These are phyloP conservation scores for Cheilosia impressa DNA, from an alignment of 2,888 invertebrate species.

Conservation along the genomic window DNA sequence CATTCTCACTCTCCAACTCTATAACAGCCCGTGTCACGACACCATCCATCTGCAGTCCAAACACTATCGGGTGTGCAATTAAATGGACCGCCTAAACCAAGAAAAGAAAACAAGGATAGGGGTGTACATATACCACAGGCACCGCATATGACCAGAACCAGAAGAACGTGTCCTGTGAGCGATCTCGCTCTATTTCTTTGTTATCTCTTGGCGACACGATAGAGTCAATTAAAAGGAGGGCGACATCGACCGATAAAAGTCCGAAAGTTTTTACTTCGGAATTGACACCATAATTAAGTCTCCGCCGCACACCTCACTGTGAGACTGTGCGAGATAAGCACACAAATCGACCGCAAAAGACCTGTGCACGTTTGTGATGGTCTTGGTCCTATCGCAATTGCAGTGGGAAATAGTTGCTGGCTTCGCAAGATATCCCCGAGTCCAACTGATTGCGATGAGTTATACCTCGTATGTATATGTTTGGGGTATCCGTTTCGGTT, in stretches of 20 bases:
- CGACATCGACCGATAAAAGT: conserved; percentile 73
- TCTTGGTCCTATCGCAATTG: conserved; percentile 44
- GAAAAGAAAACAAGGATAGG: conserved; percentile 41
- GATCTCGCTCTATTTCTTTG: conserved; percentile 47
- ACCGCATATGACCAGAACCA: conserved; percentile 26
- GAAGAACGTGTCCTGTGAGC: conserved; percentile 50
- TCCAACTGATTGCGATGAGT: conserved; percentile 73
- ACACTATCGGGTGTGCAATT: conserved; percentile 56
- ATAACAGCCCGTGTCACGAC: conserved; percentile 17
- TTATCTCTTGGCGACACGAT: conserved; percentile 71
- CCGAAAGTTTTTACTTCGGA: conserved; percentile 72
- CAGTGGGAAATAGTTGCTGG: conserved; percentile 67
- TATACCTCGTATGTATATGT: conserved; percentile 12
- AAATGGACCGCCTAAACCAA: conserved; percentile 43
- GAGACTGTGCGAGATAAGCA: neutral
- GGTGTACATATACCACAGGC: conserved; percentile 20
- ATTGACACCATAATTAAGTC: conserved; percentile 75
- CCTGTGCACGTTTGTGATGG: neutral
- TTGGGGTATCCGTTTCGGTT: neutral
- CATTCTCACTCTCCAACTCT: conserved; percentile 11
- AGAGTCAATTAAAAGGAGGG: conserved; percentile 73
- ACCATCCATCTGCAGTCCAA: conserved; percentile 15
- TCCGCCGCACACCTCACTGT: conserved; percentile 24
- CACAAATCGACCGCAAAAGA: conserved; percentile 38
- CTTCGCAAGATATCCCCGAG: conserved; percentile 69